Base-by-base conservation (phyloP, 2,113 vertebrate genomes). In the Spizaetus ornatus region DNA sequence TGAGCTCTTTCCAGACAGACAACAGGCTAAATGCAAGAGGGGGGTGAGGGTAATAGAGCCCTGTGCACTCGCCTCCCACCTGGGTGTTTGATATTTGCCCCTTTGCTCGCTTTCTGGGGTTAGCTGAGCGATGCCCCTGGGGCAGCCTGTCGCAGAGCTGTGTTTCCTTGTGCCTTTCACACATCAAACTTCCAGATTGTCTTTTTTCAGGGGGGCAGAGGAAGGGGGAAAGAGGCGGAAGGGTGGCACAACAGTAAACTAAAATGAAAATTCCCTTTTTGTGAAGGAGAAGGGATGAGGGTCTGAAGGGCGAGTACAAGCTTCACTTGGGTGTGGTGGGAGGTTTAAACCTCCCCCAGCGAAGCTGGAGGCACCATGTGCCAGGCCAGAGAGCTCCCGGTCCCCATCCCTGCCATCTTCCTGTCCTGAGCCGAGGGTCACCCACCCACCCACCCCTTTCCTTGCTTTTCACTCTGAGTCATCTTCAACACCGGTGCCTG, bases 401-500 rank as follows among this genome's bases (percentile, higher is more conserved):
- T 6, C 43, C 86, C 82, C 32, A 26, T 88, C 87, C 88, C 82
- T 4, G 2, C 20, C 7, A 6, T 7, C 59, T 15, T 18, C 31
- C 18, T 14, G 22, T 31, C 48, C 38, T 21, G 43, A 21, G 40
- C 55, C 8, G 14, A 13, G 20, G 17, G 8, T n/a, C n/a, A n/a
- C n/a, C n/a, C n/a, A 5, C 36, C 4, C 32, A 27, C 26, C 25
- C 26, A 9, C 52, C 27, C 50, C 52, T 53, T 40, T 42, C 1
- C n/a, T n/a, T n/a, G n/a, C n/a, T n/a, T n/a, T n/a, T n/a, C n/a
- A n/a, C n/a, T n/a, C n/a, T n/a, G n/a, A n/a, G n/a, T 97, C 97
- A 97, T 97, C 94, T 91, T 89, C 89, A 90, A 43, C 89, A 63
- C 83, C 4, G 22, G 70, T 89, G 95, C 76, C 95, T 94, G 95